Base-by-base conservation (phyloP, 2,888 invertebrate species). In the Scrobipalpa atriplicella region DNA sequence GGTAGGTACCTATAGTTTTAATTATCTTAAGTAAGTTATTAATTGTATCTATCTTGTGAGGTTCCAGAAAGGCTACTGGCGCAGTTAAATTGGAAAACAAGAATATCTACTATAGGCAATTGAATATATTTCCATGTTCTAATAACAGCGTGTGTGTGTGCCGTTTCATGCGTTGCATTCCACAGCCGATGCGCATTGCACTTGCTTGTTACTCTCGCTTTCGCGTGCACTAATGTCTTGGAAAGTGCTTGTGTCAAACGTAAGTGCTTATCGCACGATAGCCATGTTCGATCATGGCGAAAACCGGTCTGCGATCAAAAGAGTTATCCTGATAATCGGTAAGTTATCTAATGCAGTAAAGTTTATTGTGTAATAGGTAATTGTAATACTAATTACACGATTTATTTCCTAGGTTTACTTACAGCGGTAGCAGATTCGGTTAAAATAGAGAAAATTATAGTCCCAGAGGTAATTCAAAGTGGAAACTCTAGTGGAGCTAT, bases 401-500 rank as follows among this genome's bases (percentile, higher is more conserved):
- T n/a, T 10, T 62, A 1, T 19, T 64, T 56, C 21, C n/a, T 21
- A 64, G 64, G 16, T 41, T 18, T n/a, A 66, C 62, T 63, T 61
- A 19, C 63, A 71, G 70, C 67, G 58, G 52, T 70, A 47, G 18
- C 71, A 41, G 76, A 71, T 65, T 64, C 75, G n/a, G 72, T 77
- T 29, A 76, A 73, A 68, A 82, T 84, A 71, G 78, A 81, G 5
- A 75, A 76, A 16, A 54, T 82, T 1, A 39, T 69, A 21, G 78
- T 84, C 18, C 82, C 82, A 8, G 79, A 80, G 9, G 58, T 80
- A 43, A 73, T 78, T n/a, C 76, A 78, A 58, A 68, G 61, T 56
- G 74, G 71, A 18, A 77, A 75, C 51, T 62, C 72, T 7, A 60
- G 54, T 0, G 67, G 70, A 13, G 73, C 74, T 1, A 68, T 72